Evolutionary conservation across 2,888 invertebrate genomes (phyloP).

Genomic region (Chymomyza fuscimana): DNA sequence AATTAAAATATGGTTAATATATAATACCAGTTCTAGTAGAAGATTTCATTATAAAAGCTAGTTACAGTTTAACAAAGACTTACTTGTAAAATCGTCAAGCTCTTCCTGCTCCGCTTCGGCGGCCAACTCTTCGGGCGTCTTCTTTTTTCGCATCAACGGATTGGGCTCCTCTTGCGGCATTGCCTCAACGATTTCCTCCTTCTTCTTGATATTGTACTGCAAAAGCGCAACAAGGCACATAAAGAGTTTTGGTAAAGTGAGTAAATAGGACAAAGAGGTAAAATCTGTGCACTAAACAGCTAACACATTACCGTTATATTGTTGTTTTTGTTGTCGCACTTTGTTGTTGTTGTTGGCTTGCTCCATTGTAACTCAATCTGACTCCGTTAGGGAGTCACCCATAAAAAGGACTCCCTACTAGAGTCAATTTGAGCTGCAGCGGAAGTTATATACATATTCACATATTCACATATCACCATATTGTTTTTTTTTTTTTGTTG

Average conservation of each 20-base stretch:
- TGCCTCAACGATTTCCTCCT: conserved; percentile 93
- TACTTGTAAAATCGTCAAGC: conserved; percentile 97
- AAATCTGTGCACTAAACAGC: conserved; percentile 3
- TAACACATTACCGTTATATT: conserved; percentile 11
- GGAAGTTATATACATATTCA: conserved; percentile 39
- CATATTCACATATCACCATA: not conserved
- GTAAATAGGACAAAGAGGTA: not conserved
- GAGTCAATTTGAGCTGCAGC: conserved; percentile 97
- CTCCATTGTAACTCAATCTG: conserved; percentile 96
- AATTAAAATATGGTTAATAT: conserved; percentile 39
- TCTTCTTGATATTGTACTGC: conserved; percentile 99
- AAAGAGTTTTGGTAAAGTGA: not conserved
- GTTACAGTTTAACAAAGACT: conserved; percentile 77
- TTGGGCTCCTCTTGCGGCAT: conserved; percentile 93
- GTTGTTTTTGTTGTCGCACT: conserved; percentile 19
- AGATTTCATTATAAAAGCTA: not conserved
- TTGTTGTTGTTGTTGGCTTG: conserved; percentile 79
- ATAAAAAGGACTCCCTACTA: conserved; percentile 97
- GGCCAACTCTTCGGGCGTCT: conserved; percentile 98
- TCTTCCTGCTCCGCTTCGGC: conserved; percentile 97
- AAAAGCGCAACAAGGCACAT: conserved; percentile 58
- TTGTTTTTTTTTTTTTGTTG: conserved; percentile 11
- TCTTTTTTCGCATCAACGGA: conserved; percentile 98
- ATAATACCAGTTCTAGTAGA: conserved; percentile 1
- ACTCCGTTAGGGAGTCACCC: conserved; percentile 98